These are phyloP conservation scores for Scolopax mira DNA, from an alignment of 2,113 vertebrate genomes.

Conservation along the genomic window DNA sequence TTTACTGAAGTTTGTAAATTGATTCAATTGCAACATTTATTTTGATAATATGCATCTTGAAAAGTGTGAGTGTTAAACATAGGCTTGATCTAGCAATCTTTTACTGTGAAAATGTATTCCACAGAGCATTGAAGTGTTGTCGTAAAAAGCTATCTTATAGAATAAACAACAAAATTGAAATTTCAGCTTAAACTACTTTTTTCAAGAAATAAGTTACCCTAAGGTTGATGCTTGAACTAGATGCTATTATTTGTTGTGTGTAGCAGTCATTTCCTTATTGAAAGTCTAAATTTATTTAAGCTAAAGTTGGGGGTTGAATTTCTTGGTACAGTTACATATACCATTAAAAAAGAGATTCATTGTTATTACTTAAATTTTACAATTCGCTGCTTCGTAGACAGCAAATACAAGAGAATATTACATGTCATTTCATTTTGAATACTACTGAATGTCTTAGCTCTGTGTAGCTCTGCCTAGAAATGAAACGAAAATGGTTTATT, in stretches of 20 bases:
- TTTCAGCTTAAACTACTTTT: not conserved
- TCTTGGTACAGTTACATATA: not conserved
- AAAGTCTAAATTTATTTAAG: not conserved
- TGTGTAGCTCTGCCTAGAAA: not conserved
- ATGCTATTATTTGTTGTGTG: conserved; percentile 1
- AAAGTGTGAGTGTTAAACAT: conserved; percentile 1
- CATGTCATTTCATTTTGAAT: not conserved
- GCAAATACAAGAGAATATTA: not conserved
- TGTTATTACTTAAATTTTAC: conserved; percentile 1
- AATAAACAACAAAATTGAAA: conserved; percentile 6
- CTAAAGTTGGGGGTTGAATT: not conserved
- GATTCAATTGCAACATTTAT: not conserved
- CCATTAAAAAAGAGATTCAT: not conserved
- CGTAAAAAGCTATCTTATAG: conserved; percentile 8
- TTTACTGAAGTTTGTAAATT: not conserved
- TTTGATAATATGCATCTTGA: conserved; percentile 3
- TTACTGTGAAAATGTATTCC: conserved; percentile 6
- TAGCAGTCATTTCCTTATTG: not conserved
- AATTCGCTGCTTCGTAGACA: not conserved
- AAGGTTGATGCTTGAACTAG: not conserved
- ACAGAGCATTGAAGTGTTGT: not conserved
- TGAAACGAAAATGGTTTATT: not conserved
- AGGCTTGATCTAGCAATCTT: not conserved
- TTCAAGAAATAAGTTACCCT: not conserved
- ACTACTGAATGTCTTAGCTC: not conserved